Conservation (phyloP, 2,113 vertebrate genomes). For the Oenanthe melanoleuca region DNA sequence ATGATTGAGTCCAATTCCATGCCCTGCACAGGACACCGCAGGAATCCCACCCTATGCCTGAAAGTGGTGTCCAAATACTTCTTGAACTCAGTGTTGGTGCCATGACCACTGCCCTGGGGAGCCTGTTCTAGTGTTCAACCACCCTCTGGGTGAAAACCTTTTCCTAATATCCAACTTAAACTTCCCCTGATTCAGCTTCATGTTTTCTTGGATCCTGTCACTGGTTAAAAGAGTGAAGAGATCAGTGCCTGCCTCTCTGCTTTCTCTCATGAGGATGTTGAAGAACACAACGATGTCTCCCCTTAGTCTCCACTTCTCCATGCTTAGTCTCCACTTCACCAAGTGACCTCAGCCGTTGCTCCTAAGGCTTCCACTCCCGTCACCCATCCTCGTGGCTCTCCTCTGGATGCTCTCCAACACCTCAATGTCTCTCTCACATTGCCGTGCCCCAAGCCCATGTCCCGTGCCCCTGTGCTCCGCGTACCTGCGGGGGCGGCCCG, state of each 20-base stretch:
- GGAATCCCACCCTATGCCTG: neutral
- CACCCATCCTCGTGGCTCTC: neutral
- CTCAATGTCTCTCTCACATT: rapidly evolving
- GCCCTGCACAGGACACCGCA: too few relatives aligned
- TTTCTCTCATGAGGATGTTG: neutral
- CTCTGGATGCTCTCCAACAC: neutral
- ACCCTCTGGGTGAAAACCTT: neutral
- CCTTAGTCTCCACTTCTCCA: neutral
- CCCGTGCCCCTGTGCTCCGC: neutral
- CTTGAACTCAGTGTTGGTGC: neutral
- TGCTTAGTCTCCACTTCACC: neutral
- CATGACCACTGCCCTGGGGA: neutral
- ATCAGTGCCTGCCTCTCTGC: neutral
- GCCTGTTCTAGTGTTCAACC: neutral
- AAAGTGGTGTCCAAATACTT: rapidly evolving
- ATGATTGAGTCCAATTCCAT: neutral
- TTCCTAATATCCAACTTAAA: neutral
- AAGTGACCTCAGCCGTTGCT: neutral
- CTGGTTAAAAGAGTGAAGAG: neutral
- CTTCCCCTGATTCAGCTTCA: neutral
- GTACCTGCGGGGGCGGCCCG: slow-evolving; percentile 90
- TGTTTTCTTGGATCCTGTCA: neutral
- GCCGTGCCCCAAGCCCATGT: rapidly evolving
- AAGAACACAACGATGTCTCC: neutral
- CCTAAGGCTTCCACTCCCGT: neutral